phyloP scores from a whole-genome alignment of 2,888 invertebrate species.

The Anthophora plumipes region DNA sequence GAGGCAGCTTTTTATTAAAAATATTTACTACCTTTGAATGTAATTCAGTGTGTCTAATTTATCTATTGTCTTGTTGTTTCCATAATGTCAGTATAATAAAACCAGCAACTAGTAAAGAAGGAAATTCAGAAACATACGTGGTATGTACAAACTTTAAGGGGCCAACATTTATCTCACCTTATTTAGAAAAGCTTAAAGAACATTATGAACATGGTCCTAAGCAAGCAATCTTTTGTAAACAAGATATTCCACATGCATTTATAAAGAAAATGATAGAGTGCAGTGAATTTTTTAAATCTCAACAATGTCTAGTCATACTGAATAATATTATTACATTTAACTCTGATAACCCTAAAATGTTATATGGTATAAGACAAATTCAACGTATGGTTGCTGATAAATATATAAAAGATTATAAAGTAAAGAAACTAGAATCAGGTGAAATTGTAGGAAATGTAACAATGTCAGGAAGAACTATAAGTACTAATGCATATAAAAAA shows the following conservation, averaged over 20 bases:
- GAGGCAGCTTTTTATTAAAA: conserved; percentile 94
- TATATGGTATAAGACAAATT: conserved; percentile 72
- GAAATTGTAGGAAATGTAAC: conserved; percentile 83
- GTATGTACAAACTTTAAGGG: conserved; percentile 89
- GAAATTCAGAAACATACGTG: conserved; percentile 97
- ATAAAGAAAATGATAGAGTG: conserved; percentile 88
- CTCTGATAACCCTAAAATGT: conserved; percentile 74
- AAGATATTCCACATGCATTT: conserved; percentile 88
- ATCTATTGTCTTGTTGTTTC: conserved; percentile 92
- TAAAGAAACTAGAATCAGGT: conserved; percentile 85
- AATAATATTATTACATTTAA: conserved; percentile 88
- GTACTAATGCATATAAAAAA: conserved; percentile 85
- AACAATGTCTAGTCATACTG: conserved; percentile 89
- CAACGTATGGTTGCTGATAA: conserved; percentile 83
- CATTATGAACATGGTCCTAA: conserved; percentile 84
- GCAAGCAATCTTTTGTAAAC: conserved; percentile 87
- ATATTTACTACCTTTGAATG: conserved; percentile 96
- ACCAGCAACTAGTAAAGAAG: conserved; percentile 96
- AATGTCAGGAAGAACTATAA: conserved; percentile 85
- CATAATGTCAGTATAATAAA: conserved; percentile 91
- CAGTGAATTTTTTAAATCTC: conserved; percentile 88
- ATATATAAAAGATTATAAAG: conserved; percentile 87
- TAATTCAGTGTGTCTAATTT: conserved; percentile 91
- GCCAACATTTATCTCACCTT: conserved; percentile 81
- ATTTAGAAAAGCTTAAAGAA: conserved; percentile 84